Base-by-base conservation (phyloP, 2,888 invertebrate species). In the Agrypnus murinus region DNA sequence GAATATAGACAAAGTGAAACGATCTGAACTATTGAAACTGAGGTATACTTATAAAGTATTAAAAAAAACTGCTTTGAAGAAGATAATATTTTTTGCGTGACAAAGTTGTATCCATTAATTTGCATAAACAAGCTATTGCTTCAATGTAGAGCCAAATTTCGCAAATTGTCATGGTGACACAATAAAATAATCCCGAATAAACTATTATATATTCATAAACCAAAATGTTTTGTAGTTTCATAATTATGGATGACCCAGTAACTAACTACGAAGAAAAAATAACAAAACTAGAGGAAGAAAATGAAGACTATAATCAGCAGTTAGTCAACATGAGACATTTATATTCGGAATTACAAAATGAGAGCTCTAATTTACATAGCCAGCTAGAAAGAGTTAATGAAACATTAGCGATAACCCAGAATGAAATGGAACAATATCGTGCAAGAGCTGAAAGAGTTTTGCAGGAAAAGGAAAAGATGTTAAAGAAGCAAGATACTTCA, bases 381-480 rank as follows among this genome's bases (percentile, higher is more conserved):
- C 82, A 83, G 74, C 73, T 83, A 25, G 82, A 84, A 57, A 77
- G 81, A 60, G 75, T 79, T 12, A 82, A 81, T 74, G 80, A 81
- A 69, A 77, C 80, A 53, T 77, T 82, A 46, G 59, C 71, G 34
- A 72, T 74, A 46, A 81, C 84, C 36, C 82, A 84, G 73, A 77
- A 76, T 5, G 94, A 95, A 81, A 88, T 94, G 78, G 89, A 91
- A 64, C 92, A 92, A 64, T 95, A 95, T 83, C 91, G 93, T 77
- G 89, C 90, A n/a, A 92, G 95, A 79, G 95, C 95, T 0, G 90
- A 93, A 77, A 88, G 91, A 74, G 93, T 94, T 69, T 84, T 95
- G 7, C 92, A 91, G 82, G 91, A 92, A 72, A 95, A 95, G 80
- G 95, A 95, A 79, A 89, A 90, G 76, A 84, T 94, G 25, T 93